phyloP scores from a whole-genome alignment of 2,113 vertebrate genomes.

The Rhagologus leucostigma region DNA sequence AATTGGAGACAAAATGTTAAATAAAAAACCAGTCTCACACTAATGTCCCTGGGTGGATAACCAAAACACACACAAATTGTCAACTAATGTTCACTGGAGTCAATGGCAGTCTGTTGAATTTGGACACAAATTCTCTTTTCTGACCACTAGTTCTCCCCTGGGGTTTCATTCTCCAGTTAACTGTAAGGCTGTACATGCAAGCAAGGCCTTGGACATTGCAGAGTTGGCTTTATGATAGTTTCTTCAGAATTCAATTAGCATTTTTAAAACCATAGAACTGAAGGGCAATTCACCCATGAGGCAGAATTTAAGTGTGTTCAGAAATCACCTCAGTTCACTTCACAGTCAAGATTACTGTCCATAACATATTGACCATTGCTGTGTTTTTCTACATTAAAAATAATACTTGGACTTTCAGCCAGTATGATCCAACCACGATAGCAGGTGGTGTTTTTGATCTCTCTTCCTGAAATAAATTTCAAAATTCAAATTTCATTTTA shows the following conservation, averaged over 20 bases:
- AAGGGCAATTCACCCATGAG: not conserved
- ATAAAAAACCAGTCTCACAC: not conserved
- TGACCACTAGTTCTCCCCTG: not conserved
- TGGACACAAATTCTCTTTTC: not conserved
- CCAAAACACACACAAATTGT: not conserved
- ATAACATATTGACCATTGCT: not conserved
- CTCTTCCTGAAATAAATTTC: not conserved
- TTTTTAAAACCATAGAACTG: not conserved
- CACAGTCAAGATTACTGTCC: not conserved
- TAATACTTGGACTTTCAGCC: not conserved
- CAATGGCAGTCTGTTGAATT: not conserved
- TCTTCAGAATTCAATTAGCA: not conserved
- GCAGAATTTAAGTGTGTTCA: not conserved
- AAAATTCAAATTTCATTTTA: not conserved
- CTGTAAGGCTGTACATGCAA: not conserved
- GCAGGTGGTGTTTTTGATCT: not conserved
- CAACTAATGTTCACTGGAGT: not conserved
- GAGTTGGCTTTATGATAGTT: not conserved
- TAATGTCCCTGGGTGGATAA: not conserved
- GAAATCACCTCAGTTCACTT: not conserved
- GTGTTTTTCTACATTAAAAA: not conserved
- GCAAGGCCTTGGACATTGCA: not conserved
- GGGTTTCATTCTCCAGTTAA: not conserved
- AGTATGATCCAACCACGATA: not conserved
- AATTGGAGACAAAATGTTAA: not conserved